Evolutionary conservation across 2,888 invertebrate species (phyloP).

Genomic region (Schrankia costaestrigalis): DNA sequence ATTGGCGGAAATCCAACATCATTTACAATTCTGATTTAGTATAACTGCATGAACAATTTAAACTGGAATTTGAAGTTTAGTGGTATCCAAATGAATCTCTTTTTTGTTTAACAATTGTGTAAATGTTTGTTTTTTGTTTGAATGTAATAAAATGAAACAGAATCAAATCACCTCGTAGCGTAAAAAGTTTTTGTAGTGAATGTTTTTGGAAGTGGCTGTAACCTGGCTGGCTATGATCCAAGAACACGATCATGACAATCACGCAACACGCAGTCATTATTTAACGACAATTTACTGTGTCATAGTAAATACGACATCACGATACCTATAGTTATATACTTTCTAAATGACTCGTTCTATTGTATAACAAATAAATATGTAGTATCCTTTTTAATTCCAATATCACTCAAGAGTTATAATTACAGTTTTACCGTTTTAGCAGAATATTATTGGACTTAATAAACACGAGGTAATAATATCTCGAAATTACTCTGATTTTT

Average conservation of each 20-base stretch:
- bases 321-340: slow-evolving; percentile 32
- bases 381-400: neutral
- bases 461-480: too few relatives aligned
- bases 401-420: too few relatives aligned
- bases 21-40: slow-evolving; percentile 68
- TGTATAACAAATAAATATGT: neutral
- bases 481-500: too few relatives aligned
- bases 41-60: slow-evolving; percentile 59
- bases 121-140: too few relatives aligned
- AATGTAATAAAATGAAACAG: too few relatives aligned
- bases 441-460: too few relatives aligned
- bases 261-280: slow-evolving; percentile 60
- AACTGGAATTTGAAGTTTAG: slow-evolving; percentile 45
- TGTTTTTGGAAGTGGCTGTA: slow-evolving; percentile 49
- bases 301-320: slow-evolving; percentile 42
- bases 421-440: too few relatives aligned
- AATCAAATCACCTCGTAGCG: slow-evolving; percentile 43
- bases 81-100: slow-evolving; percentile 27
- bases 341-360: slow-evolving; percentile 17
- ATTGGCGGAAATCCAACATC: slow-evolving; percentile 71
- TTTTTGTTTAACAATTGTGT: slow-evolving; percentile 31
- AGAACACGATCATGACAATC: slow-evolving; percentile 57
- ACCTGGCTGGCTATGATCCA: slow-evolving; percentile 58
- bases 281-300: slow-evolving; percentile 60
- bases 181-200: slow-evolving; percentile 50